These are phyloP conservation scores for Podarcis raffonei DNA, from an alignment of 2,113 vertebrate genomes.

Conservation along the genomic window DNA sequence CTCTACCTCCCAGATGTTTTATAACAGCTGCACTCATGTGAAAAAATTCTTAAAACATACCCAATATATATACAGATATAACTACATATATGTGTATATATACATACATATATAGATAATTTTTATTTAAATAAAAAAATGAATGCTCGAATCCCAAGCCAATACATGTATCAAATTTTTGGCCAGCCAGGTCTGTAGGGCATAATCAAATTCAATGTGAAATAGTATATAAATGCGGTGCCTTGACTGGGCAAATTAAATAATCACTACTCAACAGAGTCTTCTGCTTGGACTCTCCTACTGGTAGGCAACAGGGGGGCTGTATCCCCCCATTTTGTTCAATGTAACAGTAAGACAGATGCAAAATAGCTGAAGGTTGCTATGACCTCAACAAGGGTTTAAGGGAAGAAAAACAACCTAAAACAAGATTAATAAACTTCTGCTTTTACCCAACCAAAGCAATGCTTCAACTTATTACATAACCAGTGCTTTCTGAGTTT, in stretches of 20 bases:
- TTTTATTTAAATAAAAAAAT: slow-evolving; percentile 86
- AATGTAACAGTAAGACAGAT: slow-evolving; percentile 77
- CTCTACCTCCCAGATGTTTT: slow-evolving; percentile 78
- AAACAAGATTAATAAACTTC: slow-evolving; percentile 79
- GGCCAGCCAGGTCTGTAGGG: slow-evolving; percentile 87
- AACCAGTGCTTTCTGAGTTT: slow-evolving; percentile 79
- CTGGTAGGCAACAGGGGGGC: slow-evolving; percentile 85
- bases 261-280: slow-evolving; percentile 84
- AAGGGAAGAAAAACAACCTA: slow-evolving; percentile 72
- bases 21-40: slow-evolving; percentile 84
- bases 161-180: slow-evolving; percentile 86
- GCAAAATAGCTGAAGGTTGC: slow-evolving; percentile 77
- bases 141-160: slow-evolving; percentile 88
- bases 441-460: slow-evolving; percentile 87
- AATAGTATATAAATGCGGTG: slow-evolving; percentile 87
- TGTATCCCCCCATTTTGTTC: slow-evolving; percentile 73
- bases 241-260: slow-evolving; percentile 87
- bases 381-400: slow-evolving; percentile 79
- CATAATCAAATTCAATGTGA: slow-evolving; percentile 90
- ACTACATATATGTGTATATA: slow-evolving; percentile 81
- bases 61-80: slow-evolving; percentile 86
- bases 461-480: slow-evolving; percentile 86
- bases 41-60: slow-evolving; percentile 85
- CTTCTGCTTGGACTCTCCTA: slow-evolving; percentile 85
- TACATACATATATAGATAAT: slow-evolving; percentile 75